Evolutionary conservation across 2,888 invertebrate genomes (phyloP), one percentile per base, ranked within the genome.

Genomic region (Elysia crispata): DNA sequence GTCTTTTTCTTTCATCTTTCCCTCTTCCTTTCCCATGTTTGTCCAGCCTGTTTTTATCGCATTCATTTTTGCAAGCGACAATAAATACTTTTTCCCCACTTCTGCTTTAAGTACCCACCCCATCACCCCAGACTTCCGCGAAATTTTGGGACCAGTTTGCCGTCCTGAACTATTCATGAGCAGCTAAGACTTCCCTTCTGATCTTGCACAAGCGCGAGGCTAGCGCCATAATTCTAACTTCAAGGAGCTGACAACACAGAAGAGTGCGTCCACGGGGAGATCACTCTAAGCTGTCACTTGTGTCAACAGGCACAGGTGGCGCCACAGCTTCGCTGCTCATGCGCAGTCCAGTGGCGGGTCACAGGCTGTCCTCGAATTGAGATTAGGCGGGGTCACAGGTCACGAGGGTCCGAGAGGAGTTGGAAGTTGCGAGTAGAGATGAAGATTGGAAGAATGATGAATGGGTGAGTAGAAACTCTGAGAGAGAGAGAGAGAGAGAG

Each of bases 221-320:
- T 60, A 18, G 60, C 15, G n/a, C 20, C 60, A 60, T 20, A 23
- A 20, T 23, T 60, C 60, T 18, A 60, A 60, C n/a, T 60, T 18
- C 60, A 18, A 23, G 23, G 60, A 60, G 60, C 20, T 20, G 60
- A 60, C 23, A 23, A 15, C n/a, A 60, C 60, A 60, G 60, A 60
- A 23, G 23, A 23, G 60, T 6, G 23, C 6, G 60, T 60, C 54
- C 23, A 23, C 3, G 60, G 60, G 60, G 60, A 60, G 60, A 79
- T 79, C 79, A 79, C 79, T 79, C 75, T 57, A 79, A 69, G 66
- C 79, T 79, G 79, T 79, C 79, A 79, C 79, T 54, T 75, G 69
- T 79, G 79, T 79, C 79, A 79, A 79, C 79, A 79, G 64, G 79
- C 79, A 79, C 79, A 79, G 79, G 79, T 79, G 79, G 79, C 79